Percentiles rank a stretch among this genome's conserved stretches.
phyloP scores from a whole-genome alignment of 2,113 vertebrate genomes.

The Heteronetta atricapilla region DNA sequence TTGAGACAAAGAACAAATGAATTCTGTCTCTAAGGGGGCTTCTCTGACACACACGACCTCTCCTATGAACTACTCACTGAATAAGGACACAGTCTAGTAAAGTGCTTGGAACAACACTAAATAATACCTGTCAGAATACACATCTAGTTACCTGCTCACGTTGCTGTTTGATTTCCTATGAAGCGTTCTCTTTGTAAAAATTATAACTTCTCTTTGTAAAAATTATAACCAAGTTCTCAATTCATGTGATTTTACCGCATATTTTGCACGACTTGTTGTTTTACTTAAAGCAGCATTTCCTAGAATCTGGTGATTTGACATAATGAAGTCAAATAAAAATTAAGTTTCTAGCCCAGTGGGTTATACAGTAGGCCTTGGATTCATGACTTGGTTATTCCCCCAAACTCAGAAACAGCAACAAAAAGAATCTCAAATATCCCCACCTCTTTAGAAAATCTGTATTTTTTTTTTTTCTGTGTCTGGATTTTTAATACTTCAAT shows the following conservation, averaged over 20 bases:
- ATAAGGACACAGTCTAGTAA: background rate
- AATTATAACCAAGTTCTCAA: background rate
- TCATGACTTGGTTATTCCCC: background rate
- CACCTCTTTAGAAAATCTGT: background rate
- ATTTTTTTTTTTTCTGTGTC: background rate
- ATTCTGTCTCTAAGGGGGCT: background rate
- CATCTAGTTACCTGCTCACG: background rate
- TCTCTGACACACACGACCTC: background rate
- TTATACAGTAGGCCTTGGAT: background rate
- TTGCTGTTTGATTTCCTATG: background rate
- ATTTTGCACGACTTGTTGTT: background rate
- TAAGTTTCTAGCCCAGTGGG: background rate
- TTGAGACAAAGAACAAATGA: background rate
- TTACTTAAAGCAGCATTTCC: background rate
- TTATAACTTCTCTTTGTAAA: background rate
- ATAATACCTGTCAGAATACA: background rate
- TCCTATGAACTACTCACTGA: background rate
- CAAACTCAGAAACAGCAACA: background rate
- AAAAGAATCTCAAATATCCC: background rate
- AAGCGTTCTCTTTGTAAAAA: background rate
- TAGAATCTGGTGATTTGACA: background rate
- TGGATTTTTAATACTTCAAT: background rate
- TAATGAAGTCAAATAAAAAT: background rate
- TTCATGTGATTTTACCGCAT: background rate
- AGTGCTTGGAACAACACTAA: background rate